Conservation (phyloP, 2,113 vertebrate genomes). For the Larimichthys crocea region DNA sequence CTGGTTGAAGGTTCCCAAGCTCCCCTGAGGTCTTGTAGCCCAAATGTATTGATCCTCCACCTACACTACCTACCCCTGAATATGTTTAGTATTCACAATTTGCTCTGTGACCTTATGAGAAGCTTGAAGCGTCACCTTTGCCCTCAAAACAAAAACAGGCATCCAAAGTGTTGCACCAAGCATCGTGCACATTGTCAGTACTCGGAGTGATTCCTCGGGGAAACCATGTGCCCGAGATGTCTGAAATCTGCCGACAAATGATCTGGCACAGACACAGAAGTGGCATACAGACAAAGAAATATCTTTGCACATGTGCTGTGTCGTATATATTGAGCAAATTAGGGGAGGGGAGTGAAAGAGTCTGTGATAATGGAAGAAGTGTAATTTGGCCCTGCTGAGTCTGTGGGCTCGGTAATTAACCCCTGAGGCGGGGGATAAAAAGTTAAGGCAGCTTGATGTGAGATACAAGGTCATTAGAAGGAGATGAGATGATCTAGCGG, state of each 20-base stretch:
- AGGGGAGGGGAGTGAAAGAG: background rate
- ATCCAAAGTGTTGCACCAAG: background rate
- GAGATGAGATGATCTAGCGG: conserved; percentile 9
- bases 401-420: conserved; percentile 59
- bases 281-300: conserved; percentile 34
- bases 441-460: conserved; percentile 44
- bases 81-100: conserved; percentile 14
- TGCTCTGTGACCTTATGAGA: conserved; percentile 19
- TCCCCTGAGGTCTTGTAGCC: conserved; percentile 18
- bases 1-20: conserved; percentile 26
- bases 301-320: conserved; percentile 24
- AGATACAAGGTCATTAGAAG: conserved; percentile 39
- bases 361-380: conserved; percentile 8
- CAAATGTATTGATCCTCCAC: conserved; percentile 46
- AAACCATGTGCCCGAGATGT: background rate
- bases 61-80: background rate
- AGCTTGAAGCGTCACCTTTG: conserved; percentile 13
- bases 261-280: background rate
- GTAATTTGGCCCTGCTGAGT: conserved; percentile 30
- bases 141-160: conserved; percentile 4
- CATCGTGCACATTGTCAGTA: background rate
- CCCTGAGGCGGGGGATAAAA: conserved; percentile 40
- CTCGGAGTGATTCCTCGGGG: background rate
- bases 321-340: background rate
- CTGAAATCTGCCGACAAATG: background rate